Base-by-base conservation (phyloP, 1,140 invertebrate species). In the Phthorimaea operculella region DNA sequence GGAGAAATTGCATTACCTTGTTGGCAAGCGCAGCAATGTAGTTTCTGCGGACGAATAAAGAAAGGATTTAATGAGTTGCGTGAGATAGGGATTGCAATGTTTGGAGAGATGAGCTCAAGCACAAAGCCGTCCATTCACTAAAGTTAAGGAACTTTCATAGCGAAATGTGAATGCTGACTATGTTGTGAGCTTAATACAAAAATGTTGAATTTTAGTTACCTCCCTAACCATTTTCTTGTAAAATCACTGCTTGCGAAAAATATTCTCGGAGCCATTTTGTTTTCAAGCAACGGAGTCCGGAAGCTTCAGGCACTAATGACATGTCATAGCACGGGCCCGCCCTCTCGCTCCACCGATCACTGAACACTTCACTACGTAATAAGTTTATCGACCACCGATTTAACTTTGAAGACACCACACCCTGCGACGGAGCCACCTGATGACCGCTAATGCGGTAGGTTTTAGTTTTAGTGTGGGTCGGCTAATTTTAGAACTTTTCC, bases 1-100 rank as follows among this genome's bases (percentile, higher is more conserved):
- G 65, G 65, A 73, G 66, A 73, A 70, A 74, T 74, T 75, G 72
- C 73, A 77, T 80, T 80, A 80, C 79, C 70, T 77, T 77, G 67
- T 79, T 82, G 76, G 76, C 74, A 79, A 76, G 66, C 66, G 60
- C 71, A 69, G 70, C 68, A 55, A 74, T 72, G 67, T 65, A 62
- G 65, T 76, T 71, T 70, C 68, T 72, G 65, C 57, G 66, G 63
- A 64, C 59, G 60, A 62, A 60, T 64, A 39, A 52, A 44, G 34
- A 39, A 39, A 9, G 2, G 10, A 39, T 39, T 12, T 39, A 39
- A 39, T 39, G 36, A 39, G 36, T 39, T 39, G 36, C 36, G 36
- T 39, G n/a, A 28, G 21, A 28, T 39, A 34, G 33, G 33, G 11
- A 7, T 39, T 12, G n/a, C 10, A 39, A 39, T 39, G 36, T 39